Conservation (phyloP, 1,140 invertebrate genomes). For the Ctenoplectra terminalis region DNA sequence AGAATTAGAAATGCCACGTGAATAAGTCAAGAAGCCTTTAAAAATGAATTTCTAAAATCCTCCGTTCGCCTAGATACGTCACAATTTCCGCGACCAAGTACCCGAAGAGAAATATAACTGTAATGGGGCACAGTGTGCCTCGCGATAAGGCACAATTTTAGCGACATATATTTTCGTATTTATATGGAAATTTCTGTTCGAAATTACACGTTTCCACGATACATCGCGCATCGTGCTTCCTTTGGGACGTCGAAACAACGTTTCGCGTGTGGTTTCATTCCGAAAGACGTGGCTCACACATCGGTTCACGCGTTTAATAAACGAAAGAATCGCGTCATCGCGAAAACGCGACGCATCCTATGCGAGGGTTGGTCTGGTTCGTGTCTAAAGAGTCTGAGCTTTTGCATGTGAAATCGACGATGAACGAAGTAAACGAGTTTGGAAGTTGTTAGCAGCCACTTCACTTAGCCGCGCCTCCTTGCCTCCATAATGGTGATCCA, state of each 20-base stretch:
- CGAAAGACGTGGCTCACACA: too few species aligned
- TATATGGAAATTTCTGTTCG: background rate
- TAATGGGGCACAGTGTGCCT: too few species aligned
- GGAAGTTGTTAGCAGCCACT: slow-evolving; percentile 36
- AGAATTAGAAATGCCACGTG: too few species aligned
- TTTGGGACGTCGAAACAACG: too few species aligned
- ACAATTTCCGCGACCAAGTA: too few species aligned
- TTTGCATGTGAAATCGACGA: slow-evolving; percentile 21
- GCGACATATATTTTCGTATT: too few species aligned
- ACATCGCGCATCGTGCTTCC: background rate
- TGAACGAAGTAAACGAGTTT: slow-evolving; percentile 28
- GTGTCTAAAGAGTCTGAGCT: slow-evolving; percentile 1
- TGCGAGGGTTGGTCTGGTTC: background rate
- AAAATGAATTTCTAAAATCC: too few species aligned
- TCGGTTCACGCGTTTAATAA: background rate
- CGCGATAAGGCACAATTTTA: too few species aligned
- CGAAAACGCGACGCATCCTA: background rate
- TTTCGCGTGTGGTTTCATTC: too few species aligned
- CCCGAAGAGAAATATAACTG: too few species aligned
- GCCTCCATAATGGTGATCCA: slow-evolving; percentile 19
- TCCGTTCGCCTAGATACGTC: too few species aligned
- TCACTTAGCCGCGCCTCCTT: slow-evolving; percentile 21
- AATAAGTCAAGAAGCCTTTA: too few species aligned
- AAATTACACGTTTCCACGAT: background rate
- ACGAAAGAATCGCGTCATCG: background rate